A percentile compares a stretch with the other conserved stretches of the same genome.
Conservation (phyloP, 1,140 invertebrate genomes). For the Diachasmimorpha longicaudata region DNA sequence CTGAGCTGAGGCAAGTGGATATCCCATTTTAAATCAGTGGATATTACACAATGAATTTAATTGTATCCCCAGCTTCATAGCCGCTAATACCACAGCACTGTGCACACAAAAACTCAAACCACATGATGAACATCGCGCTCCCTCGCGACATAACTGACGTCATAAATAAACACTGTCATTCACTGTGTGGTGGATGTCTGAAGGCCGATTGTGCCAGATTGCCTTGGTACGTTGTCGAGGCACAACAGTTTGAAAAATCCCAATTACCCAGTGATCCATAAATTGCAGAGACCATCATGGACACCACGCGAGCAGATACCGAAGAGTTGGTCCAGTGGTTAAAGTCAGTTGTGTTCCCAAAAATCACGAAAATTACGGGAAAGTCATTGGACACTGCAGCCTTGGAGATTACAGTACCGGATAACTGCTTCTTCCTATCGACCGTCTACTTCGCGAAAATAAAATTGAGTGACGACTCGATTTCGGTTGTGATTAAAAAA, state of each 20-base stretch:
- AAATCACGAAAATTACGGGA: not conserved
- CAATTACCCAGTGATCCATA: not conserved
- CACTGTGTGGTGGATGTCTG: not conserved
- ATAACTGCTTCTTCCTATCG: conserved; percentile 26
- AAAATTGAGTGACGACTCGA: not conserved
- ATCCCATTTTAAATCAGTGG: too few relatives aligned
- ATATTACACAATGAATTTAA: too few relatives aligned
- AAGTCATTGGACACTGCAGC: not conserved
- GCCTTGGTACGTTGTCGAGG: not conserved
- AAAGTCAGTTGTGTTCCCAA: conserved; percentile 13
- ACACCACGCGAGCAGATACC: not conserved
- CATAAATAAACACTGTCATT: not conserved
- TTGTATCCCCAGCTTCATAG: too few relatives aligned
- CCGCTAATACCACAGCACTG: too few relatives aligned
- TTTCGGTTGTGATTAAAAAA: conserved; percentile 29
- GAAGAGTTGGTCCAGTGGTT: conserved; percentile 22
- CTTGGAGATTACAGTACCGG: conserved; percentile 13
- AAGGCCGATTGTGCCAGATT: not conserved
- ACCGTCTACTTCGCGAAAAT: conserved; percentile 30
- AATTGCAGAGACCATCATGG: not conserved
- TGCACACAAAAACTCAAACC: too few relatives aligned
- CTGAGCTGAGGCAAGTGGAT: too few relatives aligned
- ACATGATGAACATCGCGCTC: not conserved
- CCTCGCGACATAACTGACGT: not conserved
- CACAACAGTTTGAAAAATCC: not conserved